Evolutionary conservation across 2,888 invertebrate species (phyloP).

Genomic region (Megaustenia siamemsis): DNA sequence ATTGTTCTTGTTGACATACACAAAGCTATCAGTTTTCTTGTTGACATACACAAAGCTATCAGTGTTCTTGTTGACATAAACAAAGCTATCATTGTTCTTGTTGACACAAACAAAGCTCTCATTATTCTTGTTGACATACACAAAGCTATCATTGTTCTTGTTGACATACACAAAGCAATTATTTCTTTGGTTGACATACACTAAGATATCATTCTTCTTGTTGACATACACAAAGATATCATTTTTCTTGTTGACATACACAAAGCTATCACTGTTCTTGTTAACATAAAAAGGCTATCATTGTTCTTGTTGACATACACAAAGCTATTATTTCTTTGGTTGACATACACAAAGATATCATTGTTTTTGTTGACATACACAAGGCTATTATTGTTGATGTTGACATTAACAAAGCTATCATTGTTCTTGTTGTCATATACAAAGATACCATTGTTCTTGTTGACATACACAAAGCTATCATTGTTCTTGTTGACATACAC

Average conservation of each 20-base stretch:
- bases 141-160: background rate
- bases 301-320: too few relatives aligned
- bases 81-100: conserved; percentile 12
- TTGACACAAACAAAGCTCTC: background rate
- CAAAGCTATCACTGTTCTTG: background rate
- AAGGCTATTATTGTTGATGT: too few relatives aligned
- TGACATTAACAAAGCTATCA: too few relatives aligned
- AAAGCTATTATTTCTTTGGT: background rate
- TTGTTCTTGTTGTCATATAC: too few relatives aligned
- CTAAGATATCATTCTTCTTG: background rate
- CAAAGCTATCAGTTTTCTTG: background rate
- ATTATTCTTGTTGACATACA: background rate
- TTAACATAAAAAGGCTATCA: background rate
- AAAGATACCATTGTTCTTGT: too few relatives aligned
- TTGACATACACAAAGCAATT: too few relatives aligned
- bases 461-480: too few relatives aligned
- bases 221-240: background rate
- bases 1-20: too few relatives aligned
- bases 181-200: background rate
- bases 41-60: background rate
- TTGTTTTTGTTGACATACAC: too few relatives aligned
- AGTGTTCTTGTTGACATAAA: background rate
- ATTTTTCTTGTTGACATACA: conserved; percentile 2
- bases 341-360: background rate
- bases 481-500: too few relatives aligned